Evolutionary conservation across 2,797 vertebrate genomes (phyloP).

Genomic region (Heliangelus exortis): DNA sequence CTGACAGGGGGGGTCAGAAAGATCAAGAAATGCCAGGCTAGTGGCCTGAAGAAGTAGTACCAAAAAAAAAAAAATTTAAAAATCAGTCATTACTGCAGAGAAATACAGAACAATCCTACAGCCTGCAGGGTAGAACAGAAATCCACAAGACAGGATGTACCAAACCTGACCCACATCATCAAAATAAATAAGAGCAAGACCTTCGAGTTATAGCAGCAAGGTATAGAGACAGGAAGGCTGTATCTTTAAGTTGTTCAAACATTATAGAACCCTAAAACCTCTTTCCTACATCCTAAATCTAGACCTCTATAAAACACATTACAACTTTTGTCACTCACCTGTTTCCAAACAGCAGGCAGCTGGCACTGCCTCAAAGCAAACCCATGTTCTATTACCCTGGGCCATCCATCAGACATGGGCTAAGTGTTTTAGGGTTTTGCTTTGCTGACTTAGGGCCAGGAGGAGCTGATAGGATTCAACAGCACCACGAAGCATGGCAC

Average conservation of each 20-base stretch:
- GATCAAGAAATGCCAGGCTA: neutral
- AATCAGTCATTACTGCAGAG: neutral
- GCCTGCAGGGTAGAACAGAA: neutral
- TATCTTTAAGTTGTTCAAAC: neutral
- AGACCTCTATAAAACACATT: neutral
- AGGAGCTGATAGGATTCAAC: neutral
- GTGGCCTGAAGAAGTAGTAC: neutral
- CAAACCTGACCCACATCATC: neutral
- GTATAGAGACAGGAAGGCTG: neutral
- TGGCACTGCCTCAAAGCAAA: neutral
- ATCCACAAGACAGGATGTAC: neutral
- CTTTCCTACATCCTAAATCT: neutral
- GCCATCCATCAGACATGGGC: neutral
- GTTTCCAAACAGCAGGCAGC: neutral
- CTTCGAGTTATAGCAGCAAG: neutral
- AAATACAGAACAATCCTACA: neutral
- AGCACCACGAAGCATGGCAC: neutral
- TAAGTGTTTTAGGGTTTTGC: neutral
- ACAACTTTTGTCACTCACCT: neutral
- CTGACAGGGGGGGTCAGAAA: neutral
- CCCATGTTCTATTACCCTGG: accelerated
- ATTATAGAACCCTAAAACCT: neutral
- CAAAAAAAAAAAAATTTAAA: neutral
- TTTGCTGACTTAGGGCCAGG: neutral
- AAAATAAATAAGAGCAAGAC: neutral